A percentile compares a stretch with the other conserved stretches of the same genome.
Conservation (phyloP, 2,113 vertebrate genomes). For the Prionailurus bengalensis region DNA sequence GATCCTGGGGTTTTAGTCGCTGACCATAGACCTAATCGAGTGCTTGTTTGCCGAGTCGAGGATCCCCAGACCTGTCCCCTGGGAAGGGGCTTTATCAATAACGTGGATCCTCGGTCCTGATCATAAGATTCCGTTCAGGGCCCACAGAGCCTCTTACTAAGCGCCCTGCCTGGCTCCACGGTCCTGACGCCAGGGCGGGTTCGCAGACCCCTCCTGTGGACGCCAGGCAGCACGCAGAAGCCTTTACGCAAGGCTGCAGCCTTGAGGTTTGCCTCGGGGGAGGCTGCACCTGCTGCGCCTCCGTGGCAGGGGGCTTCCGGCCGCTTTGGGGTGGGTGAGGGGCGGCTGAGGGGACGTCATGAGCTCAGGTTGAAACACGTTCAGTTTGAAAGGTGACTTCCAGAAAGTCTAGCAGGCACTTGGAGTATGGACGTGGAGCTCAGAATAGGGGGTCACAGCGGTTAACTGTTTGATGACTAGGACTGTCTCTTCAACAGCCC, state of each 20-base stretch:
- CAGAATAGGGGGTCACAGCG: accelerated
- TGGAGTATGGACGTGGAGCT: not conserved
- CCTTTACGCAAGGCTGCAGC: not conserved
- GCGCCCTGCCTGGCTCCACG: accelerated
- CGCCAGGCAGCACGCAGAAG: accelerated
- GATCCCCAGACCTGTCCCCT: not conserved
- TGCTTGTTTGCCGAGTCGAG: accelerated
- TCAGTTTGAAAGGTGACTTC: not conserved
- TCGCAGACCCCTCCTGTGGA: too few relatives aligned
- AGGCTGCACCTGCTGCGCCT: not conserved
- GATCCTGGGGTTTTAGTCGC: not conserved
- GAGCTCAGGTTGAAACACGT: accelerated
- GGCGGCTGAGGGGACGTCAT: accelerated
- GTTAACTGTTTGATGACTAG: not conserved
- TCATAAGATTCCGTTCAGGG: not conserved
- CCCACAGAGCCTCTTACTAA: not conserved
- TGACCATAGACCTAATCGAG: accelerated
- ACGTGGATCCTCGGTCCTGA: not conserved
- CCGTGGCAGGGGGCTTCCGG: accelerated
- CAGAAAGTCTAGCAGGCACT: accelerated
- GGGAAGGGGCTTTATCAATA: not conserved
- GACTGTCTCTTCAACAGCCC: conserved; percentile 88
- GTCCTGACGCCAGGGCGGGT: too few relatives aligned
- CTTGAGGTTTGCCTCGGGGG: not conserved
- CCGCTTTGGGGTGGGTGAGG: not conserved